A percentile compares a stretch with the other conserved stretches of the same genome.
phyloP scores from a whole-genome alignment of 2,113 vertebrate genomes.

The Chionomys nivalis region DNA sequence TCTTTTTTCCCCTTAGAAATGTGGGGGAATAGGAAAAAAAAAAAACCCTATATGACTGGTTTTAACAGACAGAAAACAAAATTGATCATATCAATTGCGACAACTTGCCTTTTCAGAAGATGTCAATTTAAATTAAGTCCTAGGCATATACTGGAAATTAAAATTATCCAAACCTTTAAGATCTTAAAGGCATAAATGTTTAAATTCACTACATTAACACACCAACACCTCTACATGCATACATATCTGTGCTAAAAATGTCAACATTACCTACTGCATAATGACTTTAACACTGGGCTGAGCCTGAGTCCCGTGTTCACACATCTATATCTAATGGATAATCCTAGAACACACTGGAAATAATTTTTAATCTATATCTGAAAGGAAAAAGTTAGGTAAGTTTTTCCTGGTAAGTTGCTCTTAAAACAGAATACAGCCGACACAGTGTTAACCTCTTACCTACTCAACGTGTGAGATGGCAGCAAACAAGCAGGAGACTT shows the following conservation, averaged over 20 bases:
- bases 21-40: background rate
- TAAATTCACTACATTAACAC: conserved; percentile 19
- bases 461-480: background rate
- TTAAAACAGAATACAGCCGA: background rate
- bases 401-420: background rate
- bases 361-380: conserved; percentile 21
- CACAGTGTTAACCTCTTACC: background rate
- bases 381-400: background rate
- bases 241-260: background rate
- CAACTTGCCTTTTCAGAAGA: conserved; percentile 48
- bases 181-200: background rate
- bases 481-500: background rate
- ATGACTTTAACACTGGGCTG: conserved; percentile 33
- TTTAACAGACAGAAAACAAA: conserved; percentile 57
- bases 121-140: conserved; percentile 29
- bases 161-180: conserved; percentile 43
- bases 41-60: conserved; percentile 17
- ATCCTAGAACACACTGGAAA: conserved; percentile 25
- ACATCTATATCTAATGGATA: background rate
- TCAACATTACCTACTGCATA: conserved; percentile 4
- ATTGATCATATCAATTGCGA: background rate
- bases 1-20: conserved; percentile 36
- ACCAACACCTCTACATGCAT: conserved; percentile 6
- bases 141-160: conserved; percentile 58
- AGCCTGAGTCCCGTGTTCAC: conserved; percentile 27